phyloP scores from a whole-genome alignment of 2,113 vertebrate genomes.

The Pygoscelis antarcticus region DNA sequence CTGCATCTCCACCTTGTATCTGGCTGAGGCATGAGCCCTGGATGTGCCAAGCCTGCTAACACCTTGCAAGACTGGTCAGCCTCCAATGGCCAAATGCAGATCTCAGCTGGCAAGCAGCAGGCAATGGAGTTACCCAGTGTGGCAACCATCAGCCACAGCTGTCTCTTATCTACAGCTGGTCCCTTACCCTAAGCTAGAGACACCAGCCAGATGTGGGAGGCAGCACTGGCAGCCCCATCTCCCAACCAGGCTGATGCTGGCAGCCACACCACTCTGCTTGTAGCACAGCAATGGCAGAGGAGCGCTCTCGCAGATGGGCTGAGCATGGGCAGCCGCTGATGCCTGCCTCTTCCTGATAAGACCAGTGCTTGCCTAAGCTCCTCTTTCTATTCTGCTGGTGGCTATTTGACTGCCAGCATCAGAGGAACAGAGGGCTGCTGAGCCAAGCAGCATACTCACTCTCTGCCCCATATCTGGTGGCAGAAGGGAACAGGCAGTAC shows the following conservation, averaged over 20 bases:
- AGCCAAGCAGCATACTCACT: not conserved
- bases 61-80: not conserved
- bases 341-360: not conserved
- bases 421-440: not conserved
- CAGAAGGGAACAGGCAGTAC: not conserved
- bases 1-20: not conserved
- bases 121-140: not conserved
- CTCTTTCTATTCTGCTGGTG: not conserved
- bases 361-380: not conserved
- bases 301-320: fast-evolving
- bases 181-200: not conserved
- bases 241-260: not conserved
- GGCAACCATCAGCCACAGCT: not conserved
- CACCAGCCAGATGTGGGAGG: not conserved
- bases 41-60: not conserved
- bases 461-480: not conserved
- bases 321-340: fast-evolving
- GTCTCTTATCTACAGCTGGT: not conserved
- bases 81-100: not conserved
- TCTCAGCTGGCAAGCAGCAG: not conserved
- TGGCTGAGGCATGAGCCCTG: not conserved
- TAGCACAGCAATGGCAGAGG: not conserved
- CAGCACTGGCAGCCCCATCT: not conserved
- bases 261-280: not conserved
- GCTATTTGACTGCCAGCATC: not conserved